A percentile compares a stretch with the other conserved stretches of the same genome.
These are phyloP conservation scores for Tamandua tetradactyla DNA, from an alignment of 2,797 vertebrate species.

Conservation along the genomic window DNA sequence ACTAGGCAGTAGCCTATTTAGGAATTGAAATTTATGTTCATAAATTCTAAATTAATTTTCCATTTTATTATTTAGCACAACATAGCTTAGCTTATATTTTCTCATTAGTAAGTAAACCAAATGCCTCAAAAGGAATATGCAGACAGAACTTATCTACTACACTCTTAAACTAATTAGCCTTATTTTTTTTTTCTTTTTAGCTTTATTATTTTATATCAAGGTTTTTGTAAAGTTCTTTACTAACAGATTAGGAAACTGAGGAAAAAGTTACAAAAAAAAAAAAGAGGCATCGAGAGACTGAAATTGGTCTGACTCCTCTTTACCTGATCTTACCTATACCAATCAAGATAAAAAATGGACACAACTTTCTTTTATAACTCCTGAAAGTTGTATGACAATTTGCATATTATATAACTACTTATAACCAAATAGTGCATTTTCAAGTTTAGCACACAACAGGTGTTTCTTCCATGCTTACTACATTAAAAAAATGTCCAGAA, in stretches of 20 bases:
- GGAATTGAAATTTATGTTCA: constrained; percentile 50
- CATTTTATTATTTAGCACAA: constrained; percentile 28
- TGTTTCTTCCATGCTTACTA: constrained; percentile 41
- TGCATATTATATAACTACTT: neutral
- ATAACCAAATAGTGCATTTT: constrained; percentile 10
- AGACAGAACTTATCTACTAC: constrained; percentile 48
- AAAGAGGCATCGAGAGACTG: neutral
- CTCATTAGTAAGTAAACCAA: constrained; percentile 37
- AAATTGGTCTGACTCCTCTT: constrained; percentile 5
- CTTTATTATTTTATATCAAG: constrained; percentile 30
- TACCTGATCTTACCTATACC: constrained; percentile 19
- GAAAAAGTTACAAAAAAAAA: neutral
- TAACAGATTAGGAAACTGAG: constrained; percentile 16
- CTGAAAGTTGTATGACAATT: neutral
- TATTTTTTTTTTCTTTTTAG: constrained; percentile 50
- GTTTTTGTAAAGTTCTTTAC: constrained; percentile 41
- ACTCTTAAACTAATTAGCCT: constrained; percentile 48
- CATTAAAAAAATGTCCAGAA: constrained; percentile 28
- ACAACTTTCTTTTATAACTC: constrained; percentile 3
- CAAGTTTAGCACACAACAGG: constrained; percentile 24
- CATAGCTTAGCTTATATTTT: constrained; percentile 34
- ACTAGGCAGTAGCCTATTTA: constrained; percentile 28
- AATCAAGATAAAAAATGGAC: constrained; percentile 41
- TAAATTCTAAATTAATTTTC: constrained; percentile 55
- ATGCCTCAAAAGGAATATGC: neutral